Evolutionary conservation across 1,140 invertebrate species (phyloP), one percentile per base, ranked within the genome.

Genomic region (Lineus longissimus): DNA sequence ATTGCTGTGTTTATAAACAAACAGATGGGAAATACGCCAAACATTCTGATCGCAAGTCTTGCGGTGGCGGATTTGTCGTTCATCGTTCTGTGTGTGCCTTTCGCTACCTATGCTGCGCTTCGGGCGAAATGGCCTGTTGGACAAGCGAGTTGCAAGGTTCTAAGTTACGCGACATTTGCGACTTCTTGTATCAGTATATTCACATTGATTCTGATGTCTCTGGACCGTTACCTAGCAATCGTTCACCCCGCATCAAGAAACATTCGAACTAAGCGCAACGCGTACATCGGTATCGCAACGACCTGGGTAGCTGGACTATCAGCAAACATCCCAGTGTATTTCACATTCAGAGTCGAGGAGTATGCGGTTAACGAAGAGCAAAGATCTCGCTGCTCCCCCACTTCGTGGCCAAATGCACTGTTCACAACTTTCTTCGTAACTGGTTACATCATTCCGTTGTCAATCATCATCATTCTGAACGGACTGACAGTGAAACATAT

Each of bases 101-200:
- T 80, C 66, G 80, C 78, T 6, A 79, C 74, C 9, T 67, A 75
- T 36, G 85, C 87, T 1, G 79, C 78, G 65, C 72, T 74, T 15
- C 57, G 76, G 61, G 62, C 71, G 13, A 62, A 62, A 9, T 97
- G 95, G 95, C 92, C 92, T 0, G 96, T 96, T 75, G 93, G 94
- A 11, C 87, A 90, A 70, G 76, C 88, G 61, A 94, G 92, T 91
- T 97, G 94, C 83, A 92, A 93, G 83, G 88, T 92, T 23, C 90
- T 93, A 0, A 87, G 90, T 73, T 92, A 91, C 72, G 60, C 77
- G 33, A 76, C 71, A 54, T 80, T 82, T 68, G 93, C 96, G 1
- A 95, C 91, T 13, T 94, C 93, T 0, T 95, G 93, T 72, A 92
- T 91, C 6, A 94, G 91, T 66, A 94, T 97, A 11, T 97, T 95